A percentile compares a stretch with the other conserved stretches of the same genome.
Conservation (phyloP, 1,140 invertebrate genomes). For the Spodoptera frugiperda region DNA sequence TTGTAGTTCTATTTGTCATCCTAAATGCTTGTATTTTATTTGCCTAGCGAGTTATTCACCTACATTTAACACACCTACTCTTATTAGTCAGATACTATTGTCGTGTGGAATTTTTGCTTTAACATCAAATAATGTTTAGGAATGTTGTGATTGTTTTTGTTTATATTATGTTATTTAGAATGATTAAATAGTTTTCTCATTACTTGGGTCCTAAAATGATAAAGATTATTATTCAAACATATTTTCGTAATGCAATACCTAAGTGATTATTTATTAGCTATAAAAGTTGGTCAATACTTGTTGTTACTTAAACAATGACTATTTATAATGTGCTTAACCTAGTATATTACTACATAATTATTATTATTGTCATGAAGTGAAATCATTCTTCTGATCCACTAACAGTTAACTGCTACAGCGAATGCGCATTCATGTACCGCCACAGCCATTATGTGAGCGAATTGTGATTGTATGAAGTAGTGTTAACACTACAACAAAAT, state of each 20-base stretch:
- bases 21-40: constrained; percentile 43
- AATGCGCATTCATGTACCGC: constrained; percentile 20
- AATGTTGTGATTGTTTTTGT: constrained; percentile 9
- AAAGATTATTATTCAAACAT: background rate
- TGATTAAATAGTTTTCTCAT: background rate
- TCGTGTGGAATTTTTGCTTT: constrained; percentile 1
- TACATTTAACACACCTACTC: constrained; percentile 34
- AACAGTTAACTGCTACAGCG: constrained; percentile 5
- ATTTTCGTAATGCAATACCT: too few relatives aligned
- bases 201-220: background rate
- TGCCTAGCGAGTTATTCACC: constrained; percentile 50
- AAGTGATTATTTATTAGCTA: background rate
- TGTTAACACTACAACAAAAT: background rate
- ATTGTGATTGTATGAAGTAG: constrained; percentile 11
- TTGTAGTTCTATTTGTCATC: constrained; percentile 47
- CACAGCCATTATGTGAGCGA: background rate
- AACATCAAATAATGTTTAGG: background rate
- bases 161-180: background rate
- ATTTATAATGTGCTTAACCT: background rate
- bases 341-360: constrained; percentile 5
- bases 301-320: background rate
- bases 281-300: background rate
- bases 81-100: constrained; percentile 27
- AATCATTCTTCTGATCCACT: background rate
- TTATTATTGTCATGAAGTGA: background rate